These are phyloP conservation scores for Therioaphis trifolii DNA, from an alignment of 2,888 invertebrate species.

Conservation along the genomic window DNA sequence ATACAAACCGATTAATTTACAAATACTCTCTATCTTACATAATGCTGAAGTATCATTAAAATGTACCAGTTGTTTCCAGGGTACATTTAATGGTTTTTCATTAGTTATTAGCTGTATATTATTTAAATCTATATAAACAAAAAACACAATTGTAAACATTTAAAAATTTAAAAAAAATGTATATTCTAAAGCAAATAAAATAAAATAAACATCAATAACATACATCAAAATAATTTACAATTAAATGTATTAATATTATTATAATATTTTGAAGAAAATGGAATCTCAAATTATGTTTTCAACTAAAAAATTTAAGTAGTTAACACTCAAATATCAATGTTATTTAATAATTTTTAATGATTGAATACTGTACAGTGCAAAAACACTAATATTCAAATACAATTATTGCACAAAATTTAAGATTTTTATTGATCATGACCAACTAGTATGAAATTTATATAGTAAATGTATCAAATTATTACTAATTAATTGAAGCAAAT, in stretches of 20 bases:
- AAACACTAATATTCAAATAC: no score
- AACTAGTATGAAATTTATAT: no score
- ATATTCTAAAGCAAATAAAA: not conserved
- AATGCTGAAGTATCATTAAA: slow-evolving; percentile 71
- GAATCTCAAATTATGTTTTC: not conserved
- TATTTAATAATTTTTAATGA: not conserved
- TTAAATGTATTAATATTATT: no score
- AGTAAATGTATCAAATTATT: no score
- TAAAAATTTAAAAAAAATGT: not conserved
- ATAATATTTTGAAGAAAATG: no score
- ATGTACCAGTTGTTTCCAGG: slow-evolving; percentile 77
- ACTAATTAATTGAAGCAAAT: no score
- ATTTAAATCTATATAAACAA: slow-evolving; percentile 32
- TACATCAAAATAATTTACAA: no score
- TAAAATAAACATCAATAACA: no score
- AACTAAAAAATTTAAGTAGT: not conserved
- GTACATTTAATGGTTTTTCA: slow-evolving; percentile 66
- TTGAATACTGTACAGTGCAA: no score
- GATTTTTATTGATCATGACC: no score
- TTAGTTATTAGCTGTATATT: not conserved
- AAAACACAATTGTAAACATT: not conserved
- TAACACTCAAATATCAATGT: not conserved
- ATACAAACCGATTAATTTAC: slow-evolving; percentile 72
- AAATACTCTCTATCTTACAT: slow-evolving; percentile 72
- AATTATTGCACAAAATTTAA: no score